Base-by-base conservation (phyloP, 2,888 invertebrate species). In the Junonia oenone region DNA sequence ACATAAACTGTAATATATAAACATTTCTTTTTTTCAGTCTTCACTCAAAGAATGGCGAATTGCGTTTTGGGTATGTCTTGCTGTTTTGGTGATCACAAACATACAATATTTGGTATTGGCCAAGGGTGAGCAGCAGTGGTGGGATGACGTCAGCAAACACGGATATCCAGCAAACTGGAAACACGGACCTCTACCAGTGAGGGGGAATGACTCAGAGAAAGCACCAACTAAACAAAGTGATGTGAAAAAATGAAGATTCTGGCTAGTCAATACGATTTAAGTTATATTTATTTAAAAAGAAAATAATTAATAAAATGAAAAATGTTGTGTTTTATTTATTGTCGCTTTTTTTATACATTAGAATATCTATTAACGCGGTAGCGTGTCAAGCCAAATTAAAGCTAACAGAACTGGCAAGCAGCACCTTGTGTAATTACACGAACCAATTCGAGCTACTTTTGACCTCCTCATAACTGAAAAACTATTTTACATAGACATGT, bases 31-130 rank as follows among this genome's bases (percentile, higher is more conserved):
- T n/a, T 33, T 33, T 11, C 76, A 93, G 93, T 91, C 93, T 45
- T 90, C 92, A 0, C 68, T 94, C 6, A 75, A 78, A 15, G 92
- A 96, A 83, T 97, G 97, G 97, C 91, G 94, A 17, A 69, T 91
- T 0, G 96, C 96, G 0, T 96, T 96, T 76, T 96, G 96, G 95
- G 93, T 96, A 31, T 93, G 95, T 38, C 91, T 95, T 6, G 93
- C 72, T 0, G 92, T 96, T 2, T 91, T 96, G 58, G 77, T 92
- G 0, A 58, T 92, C 0, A 94, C 95, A 1, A 95, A 95, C 69
- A 35, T 94, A 0, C 70, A 95, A 6, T 97, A 94, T 76, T 67
- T 94, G 2, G 50, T 94, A 3, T 95, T 92, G 73, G 95, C 94
- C 0, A 93, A 94, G 61, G 96, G 94, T 0, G 94, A 96, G 38